Conservation (phyloP, 2,113 vertebrate species). For the Aldabrachelys gigantea region DNA sequence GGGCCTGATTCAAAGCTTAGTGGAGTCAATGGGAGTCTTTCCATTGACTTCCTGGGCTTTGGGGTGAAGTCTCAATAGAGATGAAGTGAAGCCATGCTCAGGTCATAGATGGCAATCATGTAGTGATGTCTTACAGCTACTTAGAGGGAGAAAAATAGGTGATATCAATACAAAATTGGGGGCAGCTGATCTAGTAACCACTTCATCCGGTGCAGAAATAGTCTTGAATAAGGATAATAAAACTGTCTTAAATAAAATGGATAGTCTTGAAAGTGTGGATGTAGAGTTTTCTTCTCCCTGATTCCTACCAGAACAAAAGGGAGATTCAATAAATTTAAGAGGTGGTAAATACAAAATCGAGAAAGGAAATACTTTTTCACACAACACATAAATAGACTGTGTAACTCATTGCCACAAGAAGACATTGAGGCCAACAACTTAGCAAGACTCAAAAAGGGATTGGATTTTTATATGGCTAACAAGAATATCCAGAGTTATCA, state of each 20-base stretch:
- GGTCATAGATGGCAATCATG: neutral
- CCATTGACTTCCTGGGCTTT: neutral
- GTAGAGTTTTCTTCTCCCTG: slow-evolving; percentile 39
- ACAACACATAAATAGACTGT: neutral
- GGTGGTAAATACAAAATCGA: neutral
- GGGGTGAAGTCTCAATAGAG: neutral
- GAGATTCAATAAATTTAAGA: neutral
- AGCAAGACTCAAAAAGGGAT: neutral
- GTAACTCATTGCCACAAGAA: slow-evolving; percentile 14
- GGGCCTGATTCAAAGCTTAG: neutral
- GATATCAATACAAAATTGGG: neutral
- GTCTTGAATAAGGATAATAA: slow-evolving; percentile 29
- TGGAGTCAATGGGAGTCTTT: neutral
- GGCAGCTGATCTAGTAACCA: slow-evolving; percentile 24
- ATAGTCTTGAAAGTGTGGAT: slow-evolving; percentile 26
- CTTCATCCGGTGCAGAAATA: slow-evolving; percentile 7
- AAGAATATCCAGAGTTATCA: neutral
- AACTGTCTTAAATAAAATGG: neutral
- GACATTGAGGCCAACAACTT: neutral
- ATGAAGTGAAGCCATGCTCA: neutral
- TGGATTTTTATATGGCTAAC: neutral
- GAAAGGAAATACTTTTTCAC: slow-evolving; percentile 10
- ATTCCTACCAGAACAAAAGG: slow-evolving; percentile 11
- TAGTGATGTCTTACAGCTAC: neutral
- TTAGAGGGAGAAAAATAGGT: neutral